phyloP scores from a whole-genome alignment of 2,888 invertebrate species.

The Artemia sinica region DNA sequence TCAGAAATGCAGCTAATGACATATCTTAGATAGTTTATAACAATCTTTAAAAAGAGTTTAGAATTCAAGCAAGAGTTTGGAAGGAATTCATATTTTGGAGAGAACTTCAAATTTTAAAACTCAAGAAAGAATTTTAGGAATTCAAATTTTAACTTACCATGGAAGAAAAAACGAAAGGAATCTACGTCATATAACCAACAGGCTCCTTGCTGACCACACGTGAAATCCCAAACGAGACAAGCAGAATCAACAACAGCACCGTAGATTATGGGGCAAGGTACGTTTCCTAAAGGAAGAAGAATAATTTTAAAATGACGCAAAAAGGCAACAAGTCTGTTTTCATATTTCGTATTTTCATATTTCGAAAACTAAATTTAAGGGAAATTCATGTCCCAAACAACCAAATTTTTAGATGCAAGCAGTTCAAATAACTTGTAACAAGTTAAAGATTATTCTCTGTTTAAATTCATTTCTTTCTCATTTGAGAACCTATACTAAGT shows the following conservation, averaged over 20 bases:
- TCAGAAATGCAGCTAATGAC: too few relatives aligned
- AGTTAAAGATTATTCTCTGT: too few relatives aligned
- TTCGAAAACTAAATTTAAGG: too few relatives aligned
- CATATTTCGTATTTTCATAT: background rate
- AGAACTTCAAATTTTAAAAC: background rate
- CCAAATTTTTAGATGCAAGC: too few relatives aligned
- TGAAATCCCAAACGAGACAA: conserved; percentile 66
- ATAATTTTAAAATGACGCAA: background rate
- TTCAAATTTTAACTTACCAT: conserved; percentile 41
- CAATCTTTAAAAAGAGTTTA: too few relatives aligned
- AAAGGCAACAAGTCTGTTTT: background rate
- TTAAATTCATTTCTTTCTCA: too few relatives aligned
- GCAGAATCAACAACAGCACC: conserved; percentile 81
- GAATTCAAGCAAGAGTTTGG: too few relatives aligned
- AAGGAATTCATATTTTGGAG: conserved; percentile 24
- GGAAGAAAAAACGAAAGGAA: conserved; percentile 61
- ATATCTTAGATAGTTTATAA: too few relatives aligned
- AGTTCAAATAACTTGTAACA: too few relatives aligned
- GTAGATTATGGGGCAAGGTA: conserved; percentile 85
- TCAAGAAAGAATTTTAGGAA: too few relatives aligned
- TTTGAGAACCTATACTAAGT: too few relatives aligned
- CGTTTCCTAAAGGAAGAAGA: conserved; percentile 43
- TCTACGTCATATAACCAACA: conserved; percentile 75
- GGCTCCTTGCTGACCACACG: conserved; percentile 61
- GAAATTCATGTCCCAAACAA: too few relatives aligned